phyloP scores from a whole-genome alignment of 1,140 invertebrate genomes.

The Drosophila suzukii region DNA sequence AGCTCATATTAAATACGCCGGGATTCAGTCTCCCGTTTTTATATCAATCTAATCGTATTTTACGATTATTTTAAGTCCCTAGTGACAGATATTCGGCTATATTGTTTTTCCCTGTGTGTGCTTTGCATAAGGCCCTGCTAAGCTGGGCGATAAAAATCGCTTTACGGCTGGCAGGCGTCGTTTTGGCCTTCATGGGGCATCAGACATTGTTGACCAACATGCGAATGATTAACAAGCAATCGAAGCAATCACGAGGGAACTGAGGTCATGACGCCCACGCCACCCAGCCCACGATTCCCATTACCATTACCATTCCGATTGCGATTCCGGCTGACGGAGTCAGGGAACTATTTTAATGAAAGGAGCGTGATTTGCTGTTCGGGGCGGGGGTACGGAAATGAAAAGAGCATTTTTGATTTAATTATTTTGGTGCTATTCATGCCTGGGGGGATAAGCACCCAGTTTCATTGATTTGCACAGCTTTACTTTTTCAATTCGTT shows the following conservation, averaged over 20 bases:
- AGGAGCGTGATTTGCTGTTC: neutral
- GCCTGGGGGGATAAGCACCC: neutral
- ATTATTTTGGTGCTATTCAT: slow-evolving; percentile 17
- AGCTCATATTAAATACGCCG: no score
- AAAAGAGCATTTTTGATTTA: slow-evolving; percentile 36
- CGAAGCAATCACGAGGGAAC: slow-evolving; percentile 36
- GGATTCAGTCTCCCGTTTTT: no score
- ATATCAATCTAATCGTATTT: no score
- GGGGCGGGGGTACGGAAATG: slow-evolving; percentile 3
- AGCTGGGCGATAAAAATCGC: slow-evolving; percentile 52
- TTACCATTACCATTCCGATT: neutral
- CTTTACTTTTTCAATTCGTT: slow-evolving; percentile 1
- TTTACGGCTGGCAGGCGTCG: slow-evolving; percentile 32
- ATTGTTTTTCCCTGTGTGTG: slow-evolving; percentile 2
- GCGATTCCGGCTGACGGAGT: neutral
- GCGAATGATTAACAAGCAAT: slow-evolving; percentile 70
- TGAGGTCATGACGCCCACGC: neutral
- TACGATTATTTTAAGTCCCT: no score
- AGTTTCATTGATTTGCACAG: slow-evolving; percentile 3
- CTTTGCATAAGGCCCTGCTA: slow-evolving; percentile 28
- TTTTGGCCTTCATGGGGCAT: neutral
- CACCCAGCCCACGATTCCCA: neutral
- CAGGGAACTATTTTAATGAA: slow-evolving; percentile 32
- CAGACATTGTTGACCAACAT: slow-evolving; percentile 53
- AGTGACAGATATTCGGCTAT: neutral